Evolutionary conservation across 2,888 invertebrate genomes (phyloP).

Genomic region (Eubasilissa splendida): DNA sequence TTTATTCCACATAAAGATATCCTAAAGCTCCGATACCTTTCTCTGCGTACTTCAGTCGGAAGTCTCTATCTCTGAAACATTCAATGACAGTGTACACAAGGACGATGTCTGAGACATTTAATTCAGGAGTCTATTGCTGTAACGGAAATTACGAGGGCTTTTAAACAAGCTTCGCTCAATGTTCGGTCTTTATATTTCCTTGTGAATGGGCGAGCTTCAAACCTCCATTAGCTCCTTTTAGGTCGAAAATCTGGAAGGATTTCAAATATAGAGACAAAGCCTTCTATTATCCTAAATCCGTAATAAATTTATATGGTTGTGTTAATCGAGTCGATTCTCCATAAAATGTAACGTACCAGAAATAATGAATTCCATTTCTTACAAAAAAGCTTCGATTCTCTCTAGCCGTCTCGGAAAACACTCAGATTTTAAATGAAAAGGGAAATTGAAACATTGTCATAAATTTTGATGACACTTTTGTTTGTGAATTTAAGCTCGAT

Average conservation of each 20-base stretch:
- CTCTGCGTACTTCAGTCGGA: no score
- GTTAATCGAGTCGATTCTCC: neutral
- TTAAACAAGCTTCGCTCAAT: conserved; percentile 21
- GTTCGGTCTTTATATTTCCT: conserved; percentile 20
- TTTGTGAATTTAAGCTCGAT: neutral
- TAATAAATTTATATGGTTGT: neutral
- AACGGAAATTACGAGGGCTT: conserved; percentile 20
- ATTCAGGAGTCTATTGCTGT: conserved; percentile 22
- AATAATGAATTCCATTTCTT: conserved; percentile 1
- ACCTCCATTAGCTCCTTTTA: conserved; percentile 6
- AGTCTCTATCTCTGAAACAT: neutral
- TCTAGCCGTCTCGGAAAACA: neutral
- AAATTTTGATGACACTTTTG: conserved; percentile 17
- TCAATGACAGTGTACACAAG: neutral
- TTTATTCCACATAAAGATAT: no score
- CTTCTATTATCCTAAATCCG: neutral
- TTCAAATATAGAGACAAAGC: neutral
- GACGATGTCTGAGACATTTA: conserved; percentile 27
- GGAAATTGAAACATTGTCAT: conserved; percentile 17
- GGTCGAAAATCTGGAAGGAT: neutral
- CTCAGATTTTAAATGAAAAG: neutral
- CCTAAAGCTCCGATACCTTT: no score
- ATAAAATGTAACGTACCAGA: conserved; percentile 6
- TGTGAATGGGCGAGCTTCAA: conserved; percentile 6
- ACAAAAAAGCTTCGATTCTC: conserved; percentile 7